Conservation (phyloP, 2,113 vertebrate genomes). For the Syngnathoides biaculeatus region DNA sequence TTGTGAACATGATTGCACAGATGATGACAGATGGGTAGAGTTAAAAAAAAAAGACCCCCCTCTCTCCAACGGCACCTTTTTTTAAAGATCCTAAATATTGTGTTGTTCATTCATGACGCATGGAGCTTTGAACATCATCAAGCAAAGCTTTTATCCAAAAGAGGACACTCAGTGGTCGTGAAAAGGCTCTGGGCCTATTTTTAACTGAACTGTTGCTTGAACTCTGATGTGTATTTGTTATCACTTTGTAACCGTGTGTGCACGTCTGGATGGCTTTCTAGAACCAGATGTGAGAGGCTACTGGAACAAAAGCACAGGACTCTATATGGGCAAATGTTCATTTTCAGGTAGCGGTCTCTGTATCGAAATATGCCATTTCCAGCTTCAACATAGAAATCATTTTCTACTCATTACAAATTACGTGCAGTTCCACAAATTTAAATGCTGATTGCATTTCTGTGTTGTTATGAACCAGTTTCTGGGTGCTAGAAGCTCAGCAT, state of each 20-base stretch:
- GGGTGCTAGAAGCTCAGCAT: constrained; percentile 33
- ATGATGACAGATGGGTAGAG: constrained; percentile 8
- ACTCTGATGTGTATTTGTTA: constrained; percentile 35
- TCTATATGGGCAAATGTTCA: constrained; percentile 62
- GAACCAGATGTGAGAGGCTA: constrained; percentile 33
- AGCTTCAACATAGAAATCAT: constrained; percentile 39
- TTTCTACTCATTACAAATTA: constrained; percentile 31
- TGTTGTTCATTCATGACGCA: constrained; percentile 44
- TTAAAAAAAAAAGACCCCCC: background rate
- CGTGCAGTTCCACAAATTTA: constrained; percentile 42
- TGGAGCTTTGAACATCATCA: constrained; percentile 29
- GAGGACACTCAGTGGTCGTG: constrained; percentile 30
- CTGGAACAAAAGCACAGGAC: constrained; percentile 44
- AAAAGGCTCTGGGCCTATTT: constrained; percentile 32
- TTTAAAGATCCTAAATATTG: constrained; percentile 19
- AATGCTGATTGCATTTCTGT: constrained; percentile 52
- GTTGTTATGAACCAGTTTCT: constrained; percentile 41
- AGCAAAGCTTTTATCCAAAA: constrained; percentile 23
- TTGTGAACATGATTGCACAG: constrained; percentile 16
- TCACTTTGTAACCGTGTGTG: constrained; percentile 16
- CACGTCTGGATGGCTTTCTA: constrained; percentile 35
- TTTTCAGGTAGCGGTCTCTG: constrained; percentile 54
- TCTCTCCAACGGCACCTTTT: background rate
- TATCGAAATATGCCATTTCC: constrained; percentile 41
- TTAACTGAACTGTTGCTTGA: constrained; percentile 42